phyloP scores from a whole-genome alignment of 1,140 invertebrate genomes.

The Bombus sylvicola region DNA sequence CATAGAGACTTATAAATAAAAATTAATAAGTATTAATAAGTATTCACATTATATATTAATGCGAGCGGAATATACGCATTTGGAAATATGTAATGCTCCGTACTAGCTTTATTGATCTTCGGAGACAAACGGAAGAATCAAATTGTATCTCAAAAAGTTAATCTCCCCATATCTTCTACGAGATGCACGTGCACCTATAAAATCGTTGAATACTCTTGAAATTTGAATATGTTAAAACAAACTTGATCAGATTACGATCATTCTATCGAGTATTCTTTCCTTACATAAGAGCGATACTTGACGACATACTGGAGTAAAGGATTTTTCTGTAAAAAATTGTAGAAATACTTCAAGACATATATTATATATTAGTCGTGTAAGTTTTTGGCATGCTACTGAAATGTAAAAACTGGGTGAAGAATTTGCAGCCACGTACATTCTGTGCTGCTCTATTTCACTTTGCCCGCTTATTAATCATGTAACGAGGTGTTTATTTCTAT shows the following conservation, averaged over 20 bases:
- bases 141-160: constrained; percentile 19
- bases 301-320: constrained; percentile 24
- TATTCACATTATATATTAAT: constrained; percentile 6
- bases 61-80: not conserved
- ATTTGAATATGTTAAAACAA: constrained; percentile 17
- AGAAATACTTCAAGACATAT: constrained; percentile 41
- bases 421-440: constrained; percentile 45
- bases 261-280: constrained; percentile 26
- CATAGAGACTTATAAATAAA: constrained; percentile 16
- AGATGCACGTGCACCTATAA: not conserved
- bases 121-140: constrained; percentile 14
- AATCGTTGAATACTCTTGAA: constrained; percentile 8
- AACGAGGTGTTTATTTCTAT: constrained; percentile 65
- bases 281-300: constrained; percentile 17
- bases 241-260: not conserved
- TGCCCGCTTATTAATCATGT: constrained; percentile 61
- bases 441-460: constrained; percentile 55
- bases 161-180: not conserved
- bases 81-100: not conserved
- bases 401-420: constrained; percentile 59
- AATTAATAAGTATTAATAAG: constrained; percentile 35
- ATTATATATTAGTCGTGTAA: constrained; percentile 44
- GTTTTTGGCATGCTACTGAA: constrained; percentile 51
- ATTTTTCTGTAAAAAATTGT: constrained; percentile 54
- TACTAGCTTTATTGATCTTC: constrained; percentile 23